Evolutionary conservation across 2,888 invertebrate genomes (phyloP).

Genomic region (Caenorhabditis doughertyi): DNA sequence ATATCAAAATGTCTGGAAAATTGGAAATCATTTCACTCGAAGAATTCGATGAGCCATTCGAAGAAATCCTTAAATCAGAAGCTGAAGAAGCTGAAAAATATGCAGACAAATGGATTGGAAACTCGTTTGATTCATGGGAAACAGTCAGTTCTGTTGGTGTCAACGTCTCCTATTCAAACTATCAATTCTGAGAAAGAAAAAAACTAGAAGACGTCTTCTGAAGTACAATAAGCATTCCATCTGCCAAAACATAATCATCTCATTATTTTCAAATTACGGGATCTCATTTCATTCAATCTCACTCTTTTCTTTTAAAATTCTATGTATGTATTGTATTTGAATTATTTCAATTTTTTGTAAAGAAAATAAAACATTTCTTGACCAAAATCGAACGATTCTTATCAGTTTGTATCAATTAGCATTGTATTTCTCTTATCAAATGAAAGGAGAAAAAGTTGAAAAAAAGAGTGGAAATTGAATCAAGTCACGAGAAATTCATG

Average conservation of each 20-base stretch:
- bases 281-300: constrained; percentile 22
- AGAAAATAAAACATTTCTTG: background rate
- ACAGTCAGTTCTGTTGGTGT: constrained; percentile 55
- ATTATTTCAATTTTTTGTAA: background rate
- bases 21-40: constrained; percentile 50
- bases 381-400: background rate
- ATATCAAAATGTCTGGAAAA: constrained; percentile 40
- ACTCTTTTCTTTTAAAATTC: constrained; percentile 15
- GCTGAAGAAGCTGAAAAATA: constrained; percentile 52
- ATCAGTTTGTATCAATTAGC: constrained; percentile 8
- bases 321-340: background rate
- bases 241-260: constrained; percentile 1
- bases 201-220: background rate
- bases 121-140: constrained; percentile 45
- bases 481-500: constrained; percentile 33
- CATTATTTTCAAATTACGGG: constrained; percentile 1
- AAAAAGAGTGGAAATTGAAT: constrained; percentile 5
- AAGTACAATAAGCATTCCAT: background rate
- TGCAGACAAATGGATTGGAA: constrained; percentile 42
- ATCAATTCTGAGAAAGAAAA: constrained; percentile 25
- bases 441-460: constrained; percentile 19
- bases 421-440: constrained; percentile 20
- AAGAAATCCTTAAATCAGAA: constrained; percentile 45
- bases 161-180: constrained; percentile 54
- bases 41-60: constrained; percentile 55